Evolutionary conservation across 2,888 invertebrate species (phyloP).

Genomic region (Melipona bicolor): DNA sequence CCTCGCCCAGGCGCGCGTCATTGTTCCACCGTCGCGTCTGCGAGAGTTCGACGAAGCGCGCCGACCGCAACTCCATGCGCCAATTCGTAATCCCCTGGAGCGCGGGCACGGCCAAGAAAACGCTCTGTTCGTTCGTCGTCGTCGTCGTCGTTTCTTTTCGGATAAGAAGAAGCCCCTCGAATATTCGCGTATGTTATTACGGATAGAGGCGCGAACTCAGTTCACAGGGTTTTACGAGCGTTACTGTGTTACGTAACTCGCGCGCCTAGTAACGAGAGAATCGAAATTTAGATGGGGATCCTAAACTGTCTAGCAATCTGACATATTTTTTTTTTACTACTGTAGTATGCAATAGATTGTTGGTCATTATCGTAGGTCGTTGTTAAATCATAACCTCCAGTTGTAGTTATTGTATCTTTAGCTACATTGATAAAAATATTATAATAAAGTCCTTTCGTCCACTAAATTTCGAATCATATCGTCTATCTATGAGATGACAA

Average conservation of each 20-base stretch:
- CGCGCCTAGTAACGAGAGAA: not conserved
- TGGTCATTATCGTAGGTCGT: no score
- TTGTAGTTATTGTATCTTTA: no score
- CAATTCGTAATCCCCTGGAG: slow-evolving; percentile 70
- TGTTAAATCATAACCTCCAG: no score
- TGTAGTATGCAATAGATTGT: no score
- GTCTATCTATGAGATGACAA: no score
- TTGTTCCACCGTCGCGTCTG: slow-evolving; percentile 65
- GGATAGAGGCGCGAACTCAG: not conserved
- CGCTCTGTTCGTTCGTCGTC: slow-evolving; percentile 13
- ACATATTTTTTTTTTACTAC: not conserved
- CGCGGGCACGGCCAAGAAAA: slow-evolving; percentile 43
- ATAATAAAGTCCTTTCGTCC: no score
- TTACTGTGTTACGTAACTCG: not conserved
- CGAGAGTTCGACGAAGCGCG: slow-evolving; percentile 30
- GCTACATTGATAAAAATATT: no score
- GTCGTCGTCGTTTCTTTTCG: slow-evolving; percentile 20
- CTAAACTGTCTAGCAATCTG: not conserved
- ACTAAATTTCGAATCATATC: no score
- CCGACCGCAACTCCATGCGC: slow-evolving; percentile 63
- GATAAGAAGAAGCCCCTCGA: slow-evolving; percentile 43
- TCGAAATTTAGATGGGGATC: slow-evolving; percentile 29
- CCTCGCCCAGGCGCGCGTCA: slow-evolving; percentile 45
- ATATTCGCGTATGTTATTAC: slow-evolving; percentile 7
- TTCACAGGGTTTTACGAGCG: not conserved